These are phyloP conservation scores for Lonchura striata DNA, from an alignment of 2,113 vertebrate genomes.

Conservation along the genomic window DNA sequence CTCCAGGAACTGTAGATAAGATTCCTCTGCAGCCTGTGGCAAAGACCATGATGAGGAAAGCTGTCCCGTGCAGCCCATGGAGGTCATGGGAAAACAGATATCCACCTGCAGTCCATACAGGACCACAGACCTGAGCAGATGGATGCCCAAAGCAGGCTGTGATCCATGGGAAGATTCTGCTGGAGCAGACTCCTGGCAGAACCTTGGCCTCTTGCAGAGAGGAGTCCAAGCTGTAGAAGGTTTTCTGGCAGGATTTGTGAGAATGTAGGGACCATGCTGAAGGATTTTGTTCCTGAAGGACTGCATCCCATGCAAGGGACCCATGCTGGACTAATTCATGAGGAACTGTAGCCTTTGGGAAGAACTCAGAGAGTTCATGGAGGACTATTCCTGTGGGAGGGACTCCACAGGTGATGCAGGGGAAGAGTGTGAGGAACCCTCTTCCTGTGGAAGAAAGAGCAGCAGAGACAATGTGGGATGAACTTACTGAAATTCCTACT, in stretches of 20 bases:
- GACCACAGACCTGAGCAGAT: background rate
- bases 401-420: background rate
- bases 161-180: background rate
- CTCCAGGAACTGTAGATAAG: background rate
- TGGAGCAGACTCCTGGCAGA: background rate
- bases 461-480: background rate
- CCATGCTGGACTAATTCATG: no score
- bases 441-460: background rate
- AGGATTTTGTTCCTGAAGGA: background rate
- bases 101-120: background rate
- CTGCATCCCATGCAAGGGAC: background rate
- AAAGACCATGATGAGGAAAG: background rate
- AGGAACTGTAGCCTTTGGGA: background rate
- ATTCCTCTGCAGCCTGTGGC: background rate
- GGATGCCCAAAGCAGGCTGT: background rate
- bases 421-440: background rate
- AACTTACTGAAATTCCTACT: background rate
- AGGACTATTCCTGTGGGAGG: background rate
- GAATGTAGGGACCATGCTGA: no score
- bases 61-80: background rate
- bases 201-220: background rate
- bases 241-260: background rate
- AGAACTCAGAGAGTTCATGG: background rate
- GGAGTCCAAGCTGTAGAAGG: no score
- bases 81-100: fast-evolving